Conservation (phyloP, 1,140 invertebrate species). For the Apis mellifera region Amel_HAv3.1 CM009935.2:1854001-1854500, state of each 20-base stretch:
- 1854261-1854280: constrained; percentile 69
- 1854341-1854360: constrained; percentile 40
- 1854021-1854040: not conserved
- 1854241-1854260: constrained; percentile 65
- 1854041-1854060: not conserved
- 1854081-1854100: constrained; percentile 40
- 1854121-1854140: constrained; percentile 54
- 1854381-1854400: constrained; percentile 26
- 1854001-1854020: constrained; percentile 18
- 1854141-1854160: constrained; percentile 43
- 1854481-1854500: too few relatives aligned
- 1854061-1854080: constrained; percentile 26
- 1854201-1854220: constrained; percentile 77
- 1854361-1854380: not conserved
- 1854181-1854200: constrained; percentile 75
- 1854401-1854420: constrained; percentile 15
- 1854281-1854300: constrained; percentile 54
- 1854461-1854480: not conserved
- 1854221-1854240: constrained; percentile 53
- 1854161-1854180: constrained; percentile 47
- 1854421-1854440: too few relatives aligned
- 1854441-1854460: not conserved
- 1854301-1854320: constrained; percentile 50
- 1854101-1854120: constrained; percentile 52
- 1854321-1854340: constrained; percentile 48